Base-by-base conservation (phyloP, 2,113 vertebrate genomes). In the Piaya cayana region DNA sequence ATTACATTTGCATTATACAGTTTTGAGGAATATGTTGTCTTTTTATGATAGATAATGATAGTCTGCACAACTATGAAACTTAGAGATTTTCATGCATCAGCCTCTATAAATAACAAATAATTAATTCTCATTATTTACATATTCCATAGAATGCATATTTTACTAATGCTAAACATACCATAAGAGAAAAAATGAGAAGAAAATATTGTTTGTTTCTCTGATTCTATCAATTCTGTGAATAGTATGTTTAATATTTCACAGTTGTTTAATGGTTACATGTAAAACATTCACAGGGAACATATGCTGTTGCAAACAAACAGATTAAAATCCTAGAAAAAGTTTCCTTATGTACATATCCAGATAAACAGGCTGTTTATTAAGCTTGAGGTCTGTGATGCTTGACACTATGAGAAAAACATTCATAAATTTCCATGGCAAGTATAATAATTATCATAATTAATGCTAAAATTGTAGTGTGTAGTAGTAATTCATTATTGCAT, bases 341-440 rank as follows among this genome's bases (percentile, higher is more conserved):
- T 87, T 93, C 72, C 43, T 83, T 81, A 75, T 75, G 79, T 79
- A 75, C 36, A 75, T 95, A 96, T 87, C 78, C 90, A 93, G 50
- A 69, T 89, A 96, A 93, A 86, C 30, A 80, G 53, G 34, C 18
- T 84, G 68, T 91, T 77, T 43, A 87, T 88, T 77, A 43, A 62
- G 63, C 94, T 95, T 95, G 86, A 96, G 69, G 96, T 95, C 82
- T 96, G 92, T 74, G 88, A 74, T 78, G 69, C 36, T 92, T 95
- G 80, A 89, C 67, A 88, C 34, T 83, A 79, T 76, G 64, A 83
- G 56, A 74, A 83, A 89, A 93, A 20, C 76, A 53, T 92, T 86
- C 89, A 36, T 88, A 83, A 69, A 90, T 90, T 95, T 77, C 49
- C 36, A 32, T 86, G 78, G 42, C 49, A 86, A 79, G 90, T 91